Base-by-base conservation (phyloP, 2,888 invertebrate species). In the Drosophila incognita region DNA sequence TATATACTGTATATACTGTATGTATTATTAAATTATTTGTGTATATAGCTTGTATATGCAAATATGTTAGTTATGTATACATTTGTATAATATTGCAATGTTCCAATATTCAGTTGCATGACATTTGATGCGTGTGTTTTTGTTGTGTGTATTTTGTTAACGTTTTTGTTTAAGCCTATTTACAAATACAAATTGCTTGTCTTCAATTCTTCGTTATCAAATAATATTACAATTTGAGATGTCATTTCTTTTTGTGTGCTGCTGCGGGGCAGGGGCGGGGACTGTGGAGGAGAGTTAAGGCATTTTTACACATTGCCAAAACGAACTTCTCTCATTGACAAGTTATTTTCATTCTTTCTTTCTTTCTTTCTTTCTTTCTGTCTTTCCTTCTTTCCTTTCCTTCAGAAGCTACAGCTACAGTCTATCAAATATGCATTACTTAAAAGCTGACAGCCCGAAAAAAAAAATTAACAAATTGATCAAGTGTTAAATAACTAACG, bases 151-250 rank as follows among this genome's bases (percentile, higher is more conserved):
- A 21, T 52, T 10, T 62, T 21, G 38, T 62, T 29, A 33, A 4
- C 11, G 33, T 33, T 59, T 21, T 42, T 70, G 27, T 56, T 63
- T 54, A 63, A 74, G 57, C 70, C 65, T 84, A 83, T 83, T 33
- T 81, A 82, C 83, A 87, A 46, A 80, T 81, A 82, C 78, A 72
- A 87, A 86, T 86, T 87, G 84, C 84, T 85, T 85, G 82, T 86
- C 82, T 86, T 86, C 81, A 79, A 38, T 60, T 69, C 29, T 51
- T 72, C 61, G 29, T 54, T 76, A 76, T 70, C 69, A 72, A 72
- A 67, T 73, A 89, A 84, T 85, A 83, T 88, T 90, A 89, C 85
- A 89, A 82, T 83, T 89, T 91, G 91, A 91, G 89, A 91, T 91
- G 91, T 91, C 91, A 91, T 90, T 91, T 91, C 57, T 35, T 61